Evolutionary conservation across 1,140 invertebrate species (phyloP).

Genomic region (Drosophila funebris): DNA sequence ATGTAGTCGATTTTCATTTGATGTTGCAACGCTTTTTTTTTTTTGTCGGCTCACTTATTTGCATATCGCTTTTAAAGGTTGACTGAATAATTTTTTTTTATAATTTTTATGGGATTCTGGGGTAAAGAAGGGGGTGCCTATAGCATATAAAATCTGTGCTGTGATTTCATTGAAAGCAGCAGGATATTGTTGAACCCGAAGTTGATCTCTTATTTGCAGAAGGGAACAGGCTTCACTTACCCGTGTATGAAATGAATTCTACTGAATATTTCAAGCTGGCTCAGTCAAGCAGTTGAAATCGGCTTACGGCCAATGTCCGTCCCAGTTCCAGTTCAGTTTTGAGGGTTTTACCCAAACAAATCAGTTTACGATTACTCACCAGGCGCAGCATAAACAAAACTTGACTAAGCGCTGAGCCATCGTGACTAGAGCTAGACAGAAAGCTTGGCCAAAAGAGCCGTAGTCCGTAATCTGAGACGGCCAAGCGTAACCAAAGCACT

Average conservation of each 20-base stretch:
- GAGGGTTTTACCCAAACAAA: slow-evolving; percentile 23
- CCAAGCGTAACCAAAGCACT: slow-evolving; percentile 18
- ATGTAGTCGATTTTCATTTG: slow-evolving; percentile 73
- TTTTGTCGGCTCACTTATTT: slow-evolving; percentile 53
- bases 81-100: slow-evolving; percentile 37
- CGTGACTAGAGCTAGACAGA: slow-evolving; percentile 20
- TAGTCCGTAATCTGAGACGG: slow-evolving; percentile 27
- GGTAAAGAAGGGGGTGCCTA: slow-evolving; percentile 10
- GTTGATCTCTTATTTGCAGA: neutral
- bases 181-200: neutral
- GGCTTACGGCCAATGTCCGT: slow-evolving; percentile 9
- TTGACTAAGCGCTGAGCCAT: slow-evolving; percentile 62
- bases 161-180: slow-evolving; percentile 23
- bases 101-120: slow-evolving; percentile 32
- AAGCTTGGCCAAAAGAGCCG: slow-evolving; percentile 8
- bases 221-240: neutral
- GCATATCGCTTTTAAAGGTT: slow-evolving; percentile 64
- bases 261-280: slow-evolving; percentile 40
- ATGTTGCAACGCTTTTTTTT: slow-evolving; percentile 56
- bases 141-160: slow-evolving; percentile 35
- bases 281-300: slow-evolving; percentile 25
- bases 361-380: slow-evolving; percentile 71
- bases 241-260: neutral
- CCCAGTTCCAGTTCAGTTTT: neutral
- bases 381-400: slow-evolving; percentile 39